Evolutionary conservation across 1,140 invertebrate species (phyloP).

Genomic region (Aphelenchoides fujianensis): DNA sequence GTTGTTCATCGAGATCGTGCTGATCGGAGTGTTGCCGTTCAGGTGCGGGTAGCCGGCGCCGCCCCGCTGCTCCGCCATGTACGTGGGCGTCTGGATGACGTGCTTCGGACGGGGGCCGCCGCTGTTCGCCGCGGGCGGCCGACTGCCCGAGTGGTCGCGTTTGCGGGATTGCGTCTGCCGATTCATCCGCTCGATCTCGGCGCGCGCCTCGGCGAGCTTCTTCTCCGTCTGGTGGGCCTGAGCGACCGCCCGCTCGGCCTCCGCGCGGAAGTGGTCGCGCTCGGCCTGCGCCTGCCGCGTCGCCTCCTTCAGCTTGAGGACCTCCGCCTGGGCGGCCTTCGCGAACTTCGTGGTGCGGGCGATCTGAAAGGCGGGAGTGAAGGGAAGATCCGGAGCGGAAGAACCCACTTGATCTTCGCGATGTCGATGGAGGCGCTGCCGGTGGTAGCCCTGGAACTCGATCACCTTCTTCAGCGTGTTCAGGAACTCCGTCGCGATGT

Average conservation of each 20-base stretch:
- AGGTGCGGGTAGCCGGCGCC: constrained; percentile 7
- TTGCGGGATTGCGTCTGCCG: constrained; percentile 4
- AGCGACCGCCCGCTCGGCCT: background rate
- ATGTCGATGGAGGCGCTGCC: background rate
- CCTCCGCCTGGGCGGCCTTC: constrained; percentile 1
- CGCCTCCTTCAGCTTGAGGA: constrained; percentile 6
- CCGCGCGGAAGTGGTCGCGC: background rate
- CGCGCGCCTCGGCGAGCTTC: constrained; percentile 11
- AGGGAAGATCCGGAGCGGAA: background rate
- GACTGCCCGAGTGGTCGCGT: background rate
- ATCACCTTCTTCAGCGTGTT: constrained; percentile 9
- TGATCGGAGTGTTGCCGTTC: constrained; percentile 22
- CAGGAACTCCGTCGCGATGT: constrained; percentile 14
- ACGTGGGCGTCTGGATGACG: background rate
- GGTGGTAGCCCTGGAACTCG: constrained; percentile 23
- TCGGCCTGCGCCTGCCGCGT: constrained; percentile 7
- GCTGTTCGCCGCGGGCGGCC: background rate
- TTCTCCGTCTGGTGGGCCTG: background rate
- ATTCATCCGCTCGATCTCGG: constrained; percentile 1
- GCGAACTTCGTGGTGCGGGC: constrained; percentile 9
- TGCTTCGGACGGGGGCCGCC: background rate
- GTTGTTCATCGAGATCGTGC: constrained; percentile 6
- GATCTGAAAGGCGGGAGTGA: constrained; percentile 6
- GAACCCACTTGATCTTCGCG: constrained; percentile 13
- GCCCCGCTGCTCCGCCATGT: constrained; percentile 11